Conservation (phyloP, 64 coral and sea anemone genomes). For the Montipora foliosa region DNA sequence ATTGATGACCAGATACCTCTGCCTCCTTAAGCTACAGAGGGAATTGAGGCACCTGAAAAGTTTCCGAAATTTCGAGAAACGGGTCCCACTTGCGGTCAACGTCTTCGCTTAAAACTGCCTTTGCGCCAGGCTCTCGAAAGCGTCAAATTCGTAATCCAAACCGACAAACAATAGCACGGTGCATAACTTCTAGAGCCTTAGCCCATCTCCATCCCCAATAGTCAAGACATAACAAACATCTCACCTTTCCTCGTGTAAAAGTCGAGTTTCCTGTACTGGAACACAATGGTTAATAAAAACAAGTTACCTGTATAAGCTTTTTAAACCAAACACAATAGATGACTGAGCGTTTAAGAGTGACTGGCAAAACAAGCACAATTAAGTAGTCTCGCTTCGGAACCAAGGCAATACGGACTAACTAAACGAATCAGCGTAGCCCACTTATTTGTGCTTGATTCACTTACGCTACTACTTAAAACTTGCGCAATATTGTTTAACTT, state of each 20-base stretch:
- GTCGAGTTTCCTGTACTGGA: conserved; percentile 45
- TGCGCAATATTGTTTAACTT: neutral
- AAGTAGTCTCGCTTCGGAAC: neutral
- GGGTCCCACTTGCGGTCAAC: neutral
- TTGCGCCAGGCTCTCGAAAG: neutral
- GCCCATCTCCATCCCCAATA: neutral
- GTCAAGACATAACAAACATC: neutral
- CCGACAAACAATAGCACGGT: neutral
- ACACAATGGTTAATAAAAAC: conserved; percentile 57
- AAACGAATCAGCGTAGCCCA: neutral
- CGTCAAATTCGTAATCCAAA: neutral
- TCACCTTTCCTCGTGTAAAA: neutral
- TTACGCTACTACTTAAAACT: neutral
- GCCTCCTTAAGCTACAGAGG: no score
- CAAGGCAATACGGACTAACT: neutral
- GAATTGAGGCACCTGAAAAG: no score
- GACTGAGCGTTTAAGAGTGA: neutral
- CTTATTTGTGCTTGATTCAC: neutral
- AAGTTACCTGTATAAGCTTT: conserved; percentile 53
- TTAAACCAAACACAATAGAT: neutral
- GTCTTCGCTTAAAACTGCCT: neutral
- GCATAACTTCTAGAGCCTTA: neutral
- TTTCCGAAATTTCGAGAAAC: neutral
- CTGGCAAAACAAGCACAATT: conserved; percentile 5
- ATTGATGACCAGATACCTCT: no score